Conservation (phyloP, 2,888 invertebrate species). For the Philonicus albiceps region DNA sequence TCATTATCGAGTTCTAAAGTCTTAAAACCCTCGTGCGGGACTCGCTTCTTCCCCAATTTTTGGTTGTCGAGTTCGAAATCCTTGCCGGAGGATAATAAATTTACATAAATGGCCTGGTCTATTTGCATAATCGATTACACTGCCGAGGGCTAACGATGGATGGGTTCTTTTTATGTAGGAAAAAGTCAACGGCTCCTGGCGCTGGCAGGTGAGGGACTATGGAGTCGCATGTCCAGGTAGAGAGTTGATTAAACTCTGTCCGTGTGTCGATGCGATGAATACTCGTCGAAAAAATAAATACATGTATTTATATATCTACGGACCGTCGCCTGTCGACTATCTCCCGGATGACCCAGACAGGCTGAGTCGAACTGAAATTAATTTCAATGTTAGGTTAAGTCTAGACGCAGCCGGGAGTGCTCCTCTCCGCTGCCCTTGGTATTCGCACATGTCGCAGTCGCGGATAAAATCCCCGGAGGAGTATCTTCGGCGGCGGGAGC, state of each 20-base stretch:
- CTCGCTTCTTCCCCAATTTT: not conserved
- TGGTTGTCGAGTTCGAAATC: not conserved
- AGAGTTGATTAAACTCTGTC: not conserved
- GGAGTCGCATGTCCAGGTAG: not conserved
- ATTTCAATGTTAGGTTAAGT: constrained; percentile 40
- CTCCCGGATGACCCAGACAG: constrained; percentile 35
- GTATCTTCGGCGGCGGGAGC: constrained; percentile 19
- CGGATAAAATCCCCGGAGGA: not conserved
- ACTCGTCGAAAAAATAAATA: not conserved
- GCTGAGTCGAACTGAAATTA: constrained; percentile 26
- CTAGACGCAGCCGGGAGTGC: not conserved
- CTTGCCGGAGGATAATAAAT: constrained; percentile 39
- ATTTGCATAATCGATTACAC: constrained; percentile 40
- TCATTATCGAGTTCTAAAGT: constrained; percentile 30
- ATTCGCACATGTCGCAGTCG: constrained; percentile 21
- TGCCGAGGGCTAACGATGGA: not conserved
- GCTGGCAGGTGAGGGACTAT: not conserved
- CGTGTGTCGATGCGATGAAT: not conserved
- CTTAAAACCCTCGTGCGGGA: not conserved
- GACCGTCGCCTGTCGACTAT: constrained; percentile 22
- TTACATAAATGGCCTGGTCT: constrained; percentile 23
- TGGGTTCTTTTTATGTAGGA: not conserved
- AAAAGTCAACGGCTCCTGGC: constrained; percentile 23
- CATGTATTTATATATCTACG: not conserved
- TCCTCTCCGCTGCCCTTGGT: constrained; percentile 32